These are phyloP conservation scores for Clusia tigrina DNA, from an alignment of 2,888 invertebrate species.

Conservation along the genomic window DNA sequence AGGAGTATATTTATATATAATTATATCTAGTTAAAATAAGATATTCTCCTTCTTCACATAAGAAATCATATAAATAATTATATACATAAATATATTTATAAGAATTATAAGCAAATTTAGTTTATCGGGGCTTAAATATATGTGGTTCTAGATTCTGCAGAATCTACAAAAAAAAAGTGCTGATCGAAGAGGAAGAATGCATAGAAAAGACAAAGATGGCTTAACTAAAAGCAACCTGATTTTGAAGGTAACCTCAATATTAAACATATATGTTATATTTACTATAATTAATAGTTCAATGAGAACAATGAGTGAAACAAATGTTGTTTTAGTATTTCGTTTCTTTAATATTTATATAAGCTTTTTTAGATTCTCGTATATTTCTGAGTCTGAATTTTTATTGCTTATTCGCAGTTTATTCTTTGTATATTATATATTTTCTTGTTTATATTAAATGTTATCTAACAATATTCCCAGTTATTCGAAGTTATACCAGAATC, in stretches of 20 bases:
- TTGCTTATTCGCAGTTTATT: no score
- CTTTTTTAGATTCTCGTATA: constrained; percentile 16
- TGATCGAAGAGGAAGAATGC: constrained; percentile 95
- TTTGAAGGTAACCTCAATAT: constrained; percentile 84
- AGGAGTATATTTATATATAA: no score
- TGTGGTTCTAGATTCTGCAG: constrained; percentile 95
- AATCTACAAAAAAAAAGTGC: constrained; percentile 99
- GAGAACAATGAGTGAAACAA: constrained; percentile 43
- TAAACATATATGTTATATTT: constrained; percentile 22
- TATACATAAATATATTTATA: constrained; percentile 14
- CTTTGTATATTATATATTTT: no score
- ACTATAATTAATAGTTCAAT: constrained; percentile 31
- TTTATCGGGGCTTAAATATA: constrained; percentile 63
- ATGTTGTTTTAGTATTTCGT: constrained; percentile 55
- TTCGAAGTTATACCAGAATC: no score
- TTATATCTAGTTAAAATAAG: no score
- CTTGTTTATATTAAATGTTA: no score
- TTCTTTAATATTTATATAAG: constrained; percentile 32
- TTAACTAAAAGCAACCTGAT: constrained; percentile 97
- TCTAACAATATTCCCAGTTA: no score
- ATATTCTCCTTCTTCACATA: constrained; percentile 35
- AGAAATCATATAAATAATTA: constrained; percentile 23
- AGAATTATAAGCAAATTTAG: constrained; percentile 43
- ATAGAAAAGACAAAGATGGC: constrained; percentile 94
- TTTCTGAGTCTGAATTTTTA: background rate